A percentile compares a stretch with the other conserved stretches of the same genome.
phyloP scores from a whole-genome alignment of 2,113 vertebrate species.

The Ceyx melanurus region DNA sequence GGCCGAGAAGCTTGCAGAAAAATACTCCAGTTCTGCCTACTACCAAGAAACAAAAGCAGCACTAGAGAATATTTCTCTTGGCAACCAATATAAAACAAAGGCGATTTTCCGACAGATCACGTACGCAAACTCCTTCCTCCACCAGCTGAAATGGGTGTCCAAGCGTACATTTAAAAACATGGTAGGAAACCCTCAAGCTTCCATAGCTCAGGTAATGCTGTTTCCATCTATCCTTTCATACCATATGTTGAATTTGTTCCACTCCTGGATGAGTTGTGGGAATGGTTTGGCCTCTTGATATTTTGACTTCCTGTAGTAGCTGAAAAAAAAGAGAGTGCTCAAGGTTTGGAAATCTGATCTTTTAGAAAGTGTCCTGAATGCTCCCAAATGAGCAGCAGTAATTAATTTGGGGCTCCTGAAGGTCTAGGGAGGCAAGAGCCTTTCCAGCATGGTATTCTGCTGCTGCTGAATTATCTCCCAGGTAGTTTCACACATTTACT shows the following conservation, averaged over 20 bases:
- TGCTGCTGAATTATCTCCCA: background rate
- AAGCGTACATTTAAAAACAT: slow-evolving; percentile 88
- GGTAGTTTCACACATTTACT: background rate
- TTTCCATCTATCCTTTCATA: background rate
- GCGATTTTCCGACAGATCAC: slow-evolving; percentile 73
- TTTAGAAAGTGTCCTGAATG: background rate
- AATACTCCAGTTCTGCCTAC: slow-evolving; percentile 75
- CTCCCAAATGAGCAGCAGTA: background rate
- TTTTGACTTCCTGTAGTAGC: background rate
- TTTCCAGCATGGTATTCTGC: background rate
- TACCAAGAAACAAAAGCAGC: slow-evolving; percentile 75
- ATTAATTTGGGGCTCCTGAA: background rate
- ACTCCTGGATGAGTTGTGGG: background rate
- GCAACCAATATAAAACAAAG: slow-evolving; percentile 44
- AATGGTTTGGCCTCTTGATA: background rate
- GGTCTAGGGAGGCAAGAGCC: background rate
- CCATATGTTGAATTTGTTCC: background rate
- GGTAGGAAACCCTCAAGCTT: slow-evolving; percentile 89
- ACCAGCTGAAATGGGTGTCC: slow-evolving; percentile 90
- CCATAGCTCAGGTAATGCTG: slow-evolving; percentile 86
- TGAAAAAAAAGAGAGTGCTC: background rate
- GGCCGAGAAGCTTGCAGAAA: slow-evolving; percentile 80
- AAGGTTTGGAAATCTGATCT: background rate
- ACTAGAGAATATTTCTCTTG: slow-evolving; percentile 74
- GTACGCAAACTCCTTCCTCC: slow-evolving; percentile 84